A percentile compares a stretch with the other conserved stretches of the same genome.
Evolutionary conservation across 30 jellyfish, hydroid and myxozoan species (phyloP).

Genomic region (Hydractinia symbiolongicarpus): DNA sequence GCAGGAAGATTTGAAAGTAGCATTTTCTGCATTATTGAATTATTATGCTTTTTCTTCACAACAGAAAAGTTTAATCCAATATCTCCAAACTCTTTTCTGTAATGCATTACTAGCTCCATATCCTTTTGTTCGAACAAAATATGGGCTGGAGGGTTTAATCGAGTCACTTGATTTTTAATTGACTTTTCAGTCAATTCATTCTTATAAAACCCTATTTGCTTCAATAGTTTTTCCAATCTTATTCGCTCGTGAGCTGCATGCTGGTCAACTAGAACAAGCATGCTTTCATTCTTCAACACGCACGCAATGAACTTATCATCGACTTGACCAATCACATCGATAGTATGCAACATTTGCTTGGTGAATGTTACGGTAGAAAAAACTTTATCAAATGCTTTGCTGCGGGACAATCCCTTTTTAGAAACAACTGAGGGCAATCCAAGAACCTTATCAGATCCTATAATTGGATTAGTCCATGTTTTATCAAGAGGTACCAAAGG

Average conservation of each 20-base stretch:
- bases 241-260: slow-evolving; percentile 98
- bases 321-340: slow-evolving; percentile 84
- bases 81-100: slow-evolving; percentile 1
- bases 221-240: slow-evolving; percentile 66
- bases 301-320: slow-evolving; percentile 85
- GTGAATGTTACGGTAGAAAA: slow-evolving; percentile 27
- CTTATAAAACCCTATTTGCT: slow-evolving; percentile 29
- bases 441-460: slow-evolving; percentile 29
- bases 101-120: slow-evolving; percentile 12
- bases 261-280: slow-evolving; percentile 65
- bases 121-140: slow-evolving; percentile 11
- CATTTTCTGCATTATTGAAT: not conserved
- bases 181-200: not conserved
- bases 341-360: slow-evolving; percentile 32
- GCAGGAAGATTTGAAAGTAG: slow-evolving; percentile 13
- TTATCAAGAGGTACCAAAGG: slow-evolving; percentile 8
- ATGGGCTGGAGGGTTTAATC: slow-evolving; percentile 24
- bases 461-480: slow-evolving; percentile 72
- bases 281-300: not conserved
- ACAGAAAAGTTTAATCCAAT: slow-evolving; percentile 8
- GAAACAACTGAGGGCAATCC: slow-evolving; percentile 29
- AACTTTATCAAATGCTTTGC: slow-evolving; percentile 14
- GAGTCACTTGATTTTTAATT: not conserved
- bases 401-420: slow-evolving; percentile 34
- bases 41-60: not conserved